Percentiles rank a stretch among this genome's conserved stretches.
These are phyloP conservation scores for Helicoverpa zea DNA, from an alignment of 1,140 invertebrate genomes.

Conservation along the genomic window DNA sequence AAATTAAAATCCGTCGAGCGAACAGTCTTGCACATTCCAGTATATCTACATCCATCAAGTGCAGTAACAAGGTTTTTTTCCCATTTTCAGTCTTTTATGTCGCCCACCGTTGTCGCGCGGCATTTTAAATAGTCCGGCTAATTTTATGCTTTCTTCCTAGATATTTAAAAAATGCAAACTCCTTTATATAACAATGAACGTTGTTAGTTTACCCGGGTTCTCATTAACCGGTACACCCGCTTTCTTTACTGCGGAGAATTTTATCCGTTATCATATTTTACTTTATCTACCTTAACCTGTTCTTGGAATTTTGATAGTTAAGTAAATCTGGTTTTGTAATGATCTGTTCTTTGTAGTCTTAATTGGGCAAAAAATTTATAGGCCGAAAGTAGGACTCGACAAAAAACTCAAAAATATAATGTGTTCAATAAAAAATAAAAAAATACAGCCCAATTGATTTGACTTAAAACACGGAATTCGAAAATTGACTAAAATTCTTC, in stretches of 20 bases:
- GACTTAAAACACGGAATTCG: not conserved
- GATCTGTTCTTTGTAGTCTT: too few species aligned
- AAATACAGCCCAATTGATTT: too few species aligned
- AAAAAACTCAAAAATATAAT: too few species aligned
- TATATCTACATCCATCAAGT: not conserved
- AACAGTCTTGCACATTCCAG: slow-evolving; percentile 1
- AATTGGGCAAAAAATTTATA: too few species aligned
- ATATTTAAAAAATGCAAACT: slow-evolving; percentile 50
- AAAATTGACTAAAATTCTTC: not conserved
- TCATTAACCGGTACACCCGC: slow-evolving; percentile 10
- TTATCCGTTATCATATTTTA: not conserved
- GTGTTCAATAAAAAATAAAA: too few species aligned
- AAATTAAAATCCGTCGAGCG: too few species aligned
- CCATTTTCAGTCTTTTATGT: slow-evolving; percentile 50
- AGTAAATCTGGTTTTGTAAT: not conserved
- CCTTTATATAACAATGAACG: slow-evolving; percentile 39
- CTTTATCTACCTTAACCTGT: not conserved
- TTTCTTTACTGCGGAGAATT: slow-evolving; percentile 2
- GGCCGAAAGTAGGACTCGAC: too few species aligned
- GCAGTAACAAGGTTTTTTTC: slow-evolving; percentile 45
- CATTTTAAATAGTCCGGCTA: slow-evolving; percentile 55
- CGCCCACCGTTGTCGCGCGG: slow-evolving; percentile 38
- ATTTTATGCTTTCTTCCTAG: slow-evolving; percentile 49
- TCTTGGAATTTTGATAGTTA: not conserved
- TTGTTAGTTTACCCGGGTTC: slow-evolving; percentile 47